Conservation (phyloP, 64 coral and sea anemone species). For the Pachyseris speciosa region DNA sequence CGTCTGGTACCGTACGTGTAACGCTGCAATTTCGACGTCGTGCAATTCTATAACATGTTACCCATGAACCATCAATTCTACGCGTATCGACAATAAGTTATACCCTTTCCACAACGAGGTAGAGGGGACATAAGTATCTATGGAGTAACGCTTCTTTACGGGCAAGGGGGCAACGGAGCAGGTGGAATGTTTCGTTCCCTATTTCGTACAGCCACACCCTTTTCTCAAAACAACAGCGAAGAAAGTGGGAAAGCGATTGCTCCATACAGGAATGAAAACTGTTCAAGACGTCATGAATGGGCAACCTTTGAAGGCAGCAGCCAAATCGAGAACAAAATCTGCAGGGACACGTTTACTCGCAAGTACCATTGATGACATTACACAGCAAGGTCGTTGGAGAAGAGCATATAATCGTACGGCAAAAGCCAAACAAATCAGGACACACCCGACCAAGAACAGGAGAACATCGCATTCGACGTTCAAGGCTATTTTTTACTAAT, state of each 20-base stretch:
- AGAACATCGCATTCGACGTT: not conserved
- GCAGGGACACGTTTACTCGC: not conserved
- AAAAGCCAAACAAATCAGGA: not conserved
- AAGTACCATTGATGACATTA: not conserved
- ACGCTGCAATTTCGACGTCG: not conserved
- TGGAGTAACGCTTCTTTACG: too few relatives aligned
- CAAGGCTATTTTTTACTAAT: too few relatives aligned
- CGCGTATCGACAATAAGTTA: not conserved
- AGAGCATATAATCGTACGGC: too few relatives aligned
- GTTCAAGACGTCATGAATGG: constrained; percentile 5
- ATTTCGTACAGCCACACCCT: too few relatives aligned
- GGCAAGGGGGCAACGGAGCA: not conserved
- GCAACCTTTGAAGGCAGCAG: not conserved
- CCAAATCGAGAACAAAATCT: not conserved
- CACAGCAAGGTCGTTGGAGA: not conserved
- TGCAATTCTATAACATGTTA: too few relatives aligned
- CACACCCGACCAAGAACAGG: not conserved
- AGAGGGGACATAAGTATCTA: too few relatives aligned
- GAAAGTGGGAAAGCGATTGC: too few relatives aligned
- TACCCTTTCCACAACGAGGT: not conserved
- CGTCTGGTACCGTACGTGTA: not conserved
- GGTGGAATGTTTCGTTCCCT: too few relatives aligned
- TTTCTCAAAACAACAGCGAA: too few relatives aligned
- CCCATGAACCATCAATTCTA: not conserved
- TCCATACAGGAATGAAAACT: not conserved